Evolutionary conservation across 1,140 invertebrate genomes (phyloP).

Genomic region (Lepeophtheirus salmonis): DNA sequence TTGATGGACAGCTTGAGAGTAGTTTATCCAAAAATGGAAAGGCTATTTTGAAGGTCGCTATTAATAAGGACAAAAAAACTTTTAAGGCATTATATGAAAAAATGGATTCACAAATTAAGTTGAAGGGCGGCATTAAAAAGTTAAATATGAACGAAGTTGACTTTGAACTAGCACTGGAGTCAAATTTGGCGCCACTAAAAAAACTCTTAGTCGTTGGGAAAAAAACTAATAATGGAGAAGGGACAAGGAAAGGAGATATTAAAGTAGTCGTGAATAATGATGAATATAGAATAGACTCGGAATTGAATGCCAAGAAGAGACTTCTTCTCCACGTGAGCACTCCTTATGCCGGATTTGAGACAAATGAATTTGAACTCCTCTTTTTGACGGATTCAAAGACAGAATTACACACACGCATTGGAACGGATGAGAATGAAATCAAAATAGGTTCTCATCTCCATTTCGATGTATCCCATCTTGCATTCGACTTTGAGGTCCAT

Average conservation of each 20-base stretch:
- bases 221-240: not conserved
- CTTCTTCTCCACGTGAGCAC: not conserved
- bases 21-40: not conserved
- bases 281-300: not conserved
- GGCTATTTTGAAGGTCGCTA: not conserved
- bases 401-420: not conserved
- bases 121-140: not conserved
- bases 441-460: not conserved
- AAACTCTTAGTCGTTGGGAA: not conserved
- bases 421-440: not conserved
- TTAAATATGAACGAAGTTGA: not conserved
- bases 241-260: not conserved
- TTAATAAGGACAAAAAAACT: not conserved
- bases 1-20: not conserved
- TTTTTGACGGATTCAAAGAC: not conserved
- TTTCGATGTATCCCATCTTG: not conserved
- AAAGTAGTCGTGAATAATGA: not conserved
- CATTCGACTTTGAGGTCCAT: not conserved
- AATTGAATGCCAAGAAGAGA: not conserved
- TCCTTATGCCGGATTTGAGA: not conserved
- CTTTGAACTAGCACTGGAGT: not conserved
- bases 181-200: not conserved
- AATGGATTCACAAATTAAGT: not conserved
- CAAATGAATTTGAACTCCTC: not conserved
- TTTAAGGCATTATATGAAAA: not conserved